These are phyloP conservation scores for Koerneria pararmatus DNA, from an alignment of 2,888 invertebrate genomes.

Conservation along the genomic window DNA sequence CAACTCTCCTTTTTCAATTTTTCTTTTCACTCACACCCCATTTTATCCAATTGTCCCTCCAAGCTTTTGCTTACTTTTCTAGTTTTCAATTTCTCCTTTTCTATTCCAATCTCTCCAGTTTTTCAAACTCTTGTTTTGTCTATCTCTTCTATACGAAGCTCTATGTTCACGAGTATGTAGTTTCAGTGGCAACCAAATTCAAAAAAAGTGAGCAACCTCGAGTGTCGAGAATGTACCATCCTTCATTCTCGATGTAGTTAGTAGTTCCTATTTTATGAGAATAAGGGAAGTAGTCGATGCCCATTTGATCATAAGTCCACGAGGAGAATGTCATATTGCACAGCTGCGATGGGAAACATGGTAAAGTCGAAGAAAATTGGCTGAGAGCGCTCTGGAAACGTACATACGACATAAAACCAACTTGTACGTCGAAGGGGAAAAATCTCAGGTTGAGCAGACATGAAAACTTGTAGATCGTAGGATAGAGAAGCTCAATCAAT, in stretches of 20 bases:
- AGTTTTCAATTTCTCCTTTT: no score
- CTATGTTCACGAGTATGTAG: no score
- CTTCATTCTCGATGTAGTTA: conserved; percentile 57
- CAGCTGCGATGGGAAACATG: conserved; percentile 30
- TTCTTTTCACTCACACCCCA: no score
- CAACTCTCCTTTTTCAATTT: no score
- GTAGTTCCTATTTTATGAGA: conserved; percentile 52
- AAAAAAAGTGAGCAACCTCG: no score
- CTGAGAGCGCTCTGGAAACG: no score
- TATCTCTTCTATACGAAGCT: no score
- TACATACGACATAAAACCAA: conserved; percentile 26
- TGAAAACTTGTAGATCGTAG: conserved; percentile 58
- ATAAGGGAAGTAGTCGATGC: conserved; percentile 56
- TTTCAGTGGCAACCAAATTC: no score
- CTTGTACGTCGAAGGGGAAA: conserved; percentile 57
- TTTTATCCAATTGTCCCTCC: no score
- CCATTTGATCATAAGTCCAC: conserved; percentile 58
- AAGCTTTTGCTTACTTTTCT: no score
- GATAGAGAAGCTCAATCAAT: conserved; percentile 46
- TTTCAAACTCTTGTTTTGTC: no score
- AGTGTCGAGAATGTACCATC: conserved; percentile 55
- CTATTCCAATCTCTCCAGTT: no score
- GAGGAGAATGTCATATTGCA: conserved; percentile 57
- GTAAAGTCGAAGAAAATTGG: neutral
- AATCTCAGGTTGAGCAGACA: conserved; percentile 49